A percentile compares a stretch with the other conserved stretches of the same genome.
Conservation (phyloP, 2,797 vertebrate species). For the Philypnodon macrostomus region DNA sequence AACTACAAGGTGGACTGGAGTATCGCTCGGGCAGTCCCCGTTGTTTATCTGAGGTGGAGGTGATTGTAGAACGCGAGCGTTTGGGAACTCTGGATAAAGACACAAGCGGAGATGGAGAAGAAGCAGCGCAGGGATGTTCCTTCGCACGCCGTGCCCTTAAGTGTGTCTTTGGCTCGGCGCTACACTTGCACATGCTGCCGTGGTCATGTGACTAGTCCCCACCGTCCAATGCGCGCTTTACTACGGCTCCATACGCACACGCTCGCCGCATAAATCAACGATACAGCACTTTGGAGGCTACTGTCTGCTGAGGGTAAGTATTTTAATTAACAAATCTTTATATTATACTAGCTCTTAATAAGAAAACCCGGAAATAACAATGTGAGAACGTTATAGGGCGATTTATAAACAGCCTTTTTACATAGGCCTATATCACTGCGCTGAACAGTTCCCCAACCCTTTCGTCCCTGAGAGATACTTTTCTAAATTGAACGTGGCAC, state of each 20-base stretch:
- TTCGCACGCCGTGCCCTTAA: conserved; percentile 9
- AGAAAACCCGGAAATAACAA: too few species aligned
- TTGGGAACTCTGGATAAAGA: neutral
- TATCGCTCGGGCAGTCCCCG: neutral
- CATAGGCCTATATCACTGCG: neutral
- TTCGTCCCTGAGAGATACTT: too few species aligned
- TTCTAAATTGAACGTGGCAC: too few species aligned
- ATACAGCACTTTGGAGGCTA: neutral
- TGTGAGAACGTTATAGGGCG: too few species aligned
- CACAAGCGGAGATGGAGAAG: neutral
- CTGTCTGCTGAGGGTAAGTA: neutral
- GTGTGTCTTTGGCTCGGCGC: conserved; percentile 40
- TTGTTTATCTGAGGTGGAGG: neutral
- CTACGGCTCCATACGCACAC: conserved; percentile 27
- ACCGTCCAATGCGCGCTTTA: conserved; percentile 46
- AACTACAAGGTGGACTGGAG: conserved; percentile 2
- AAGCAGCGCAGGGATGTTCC: neutral
- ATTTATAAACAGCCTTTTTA: too few species aligned
- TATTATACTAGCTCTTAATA: too few species aligned
- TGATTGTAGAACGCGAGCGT: neutral
- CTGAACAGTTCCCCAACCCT: conserved; percentile 3
- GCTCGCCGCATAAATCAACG: neutral
- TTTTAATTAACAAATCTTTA: neutral
- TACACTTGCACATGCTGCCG: conserved; percentile 52
- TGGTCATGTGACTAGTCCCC: conserved; percentile 53